Evolutionary conservation across 2,888 invertebrate genomes (phyloP), one percentile per base, ranked within the genome.

Genomic region (Apamea crenata): DNA sequence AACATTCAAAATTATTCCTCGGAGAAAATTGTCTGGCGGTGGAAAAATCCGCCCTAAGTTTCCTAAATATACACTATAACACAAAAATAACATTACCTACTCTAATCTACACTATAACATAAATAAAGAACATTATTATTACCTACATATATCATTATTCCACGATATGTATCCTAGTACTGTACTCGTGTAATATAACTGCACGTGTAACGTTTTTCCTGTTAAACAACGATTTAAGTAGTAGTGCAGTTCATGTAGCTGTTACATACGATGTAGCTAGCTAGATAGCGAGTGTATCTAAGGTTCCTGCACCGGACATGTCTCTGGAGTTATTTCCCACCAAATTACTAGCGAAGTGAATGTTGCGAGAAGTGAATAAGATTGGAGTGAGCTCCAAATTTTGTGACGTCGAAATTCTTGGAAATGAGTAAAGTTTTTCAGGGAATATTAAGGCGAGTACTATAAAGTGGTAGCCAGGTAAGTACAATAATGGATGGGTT

Each of bases 301-400:
- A 71, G n/a, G 40, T 50, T 68, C n/a, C 32, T 77, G 44, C 36
- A 36, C 16, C 69, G 32, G 3, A 12, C 61, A 18, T 44, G 68
- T n/a, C 10, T 21, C 63, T 44, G 29, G 32, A 75, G 44, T 47
- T 59, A 59, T 71, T 75, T 71, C 44, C n/a, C n/a, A 25, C 44
- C 4, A 59, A 59, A 71, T 59, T 47, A 44, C 70, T 4, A 32
- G 70, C 2, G 25, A 70, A 56, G 25, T 29, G 29, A 56, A 40
- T 29, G 1, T 44, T 70, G 21, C 40, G n/a, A 10, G 74, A 56
- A 56, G 18, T 14, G 29, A 56, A 47, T 32, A 16, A 21, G 29
- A 75, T 75, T 18, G 16, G 32, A 59, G 12, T 44, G 18, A 25
- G 32, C 16, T 18, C 7, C 3, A 25, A 75, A 32, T 71, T 1